Base-by-base conservation (phyloP, 2,113 vertebrate species). In the Nymphicus hollandicus region DNA sequence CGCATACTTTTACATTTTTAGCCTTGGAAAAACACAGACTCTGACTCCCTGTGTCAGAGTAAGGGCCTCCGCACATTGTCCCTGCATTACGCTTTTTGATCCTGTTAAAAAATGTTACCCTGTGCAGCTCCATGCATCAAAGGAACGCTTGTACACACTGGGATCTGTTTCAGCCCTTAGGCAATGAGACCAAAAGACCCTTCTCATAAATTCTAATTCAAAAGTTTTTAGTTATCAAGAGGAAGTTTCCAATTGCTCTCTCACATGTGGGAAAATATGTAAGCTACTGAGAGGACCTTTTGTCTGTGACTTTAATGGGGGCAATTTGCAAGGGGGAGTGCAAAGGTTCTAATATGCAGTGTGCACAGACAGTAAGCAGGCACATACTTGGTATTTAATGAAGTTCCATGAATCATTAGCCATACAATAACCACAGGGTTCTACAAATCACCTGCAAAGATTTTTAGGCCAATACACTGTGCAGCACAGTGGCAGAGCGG, bases 241-340 rank as follows among this genome's bases (percentile, higher is more conserved):
- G 98, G 98, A 98, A 97, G 97, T 98, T 98, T 98, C 98, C 97
- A 96, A 97, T 97, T 96, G 98, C 97, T 95, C 94, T 95, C 97
- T 97, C 97, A 97, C 97, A 95, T 96, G 97, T 98, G 98, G 98
- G 98, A 97, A 98, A 98, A 97, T 93, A 97, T 96, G 96, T 97
- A 97, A 91, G 95, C 94, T 94, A 96, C 97, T 95, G 96, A 98
- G 98, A 98, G 97, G 94, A 98, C 97, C 97, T 98, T 98, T 98
- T 97, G 97, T 98, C 97, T 97, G 85, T 72, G 46, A 79, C 95
- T 96, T 92, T 87, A 97, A 98, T 97, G 95, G 96, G 93, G 97
- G 96, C 96, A 95, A 91, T 97, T 95, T 97, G 96, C 83, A 88
- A 94, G 94, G 73, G 87, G 93, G 95, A 97, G 90, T 93, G 97